Evolutionary conservation across 2,113 vertebrate genomes (phyloP), one percentile per base, ranked within the genome.

Genomic region (Phalacrocorax pelagicus): DNA sequence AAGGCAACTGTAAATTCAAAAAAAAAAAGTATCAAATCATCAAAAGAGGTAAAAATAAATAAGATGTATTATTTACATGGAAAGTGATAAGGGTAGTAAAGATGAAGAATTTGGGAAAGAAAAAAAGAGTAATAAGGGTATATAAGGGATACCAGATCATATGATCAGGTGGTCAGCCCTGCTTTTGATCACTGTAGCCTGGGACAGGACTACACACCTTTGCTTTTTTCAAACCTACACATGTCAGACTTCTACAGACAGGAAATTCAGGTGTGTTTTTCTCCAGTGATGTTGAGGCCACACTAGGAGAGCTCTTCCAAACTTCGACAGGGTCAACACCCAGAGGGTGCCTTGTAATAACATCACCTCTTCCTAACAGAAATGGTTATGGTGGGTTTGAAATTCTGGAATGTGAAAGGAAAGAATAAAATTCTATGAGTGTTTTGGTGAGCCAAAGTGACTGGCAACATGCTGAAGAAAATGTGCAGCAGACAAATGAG

Each of bases 401-500:
- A 95, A 81, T 69, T 55, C 34, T 34, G 12, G 8, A 85, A 62
- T 23, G 24, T 12, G n/a, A 75, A 94, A 88, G 2, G 10, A 26
- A 75, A 80, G 72, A 81, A 14, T 10, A 47, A 34, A 86, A 49
- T 46, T 2, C 6, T 54, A 6, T 57, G 34, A 49, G 44, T 26
- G 38, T 10, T 90, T 54, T 24, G 7, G 4, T 78, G n/a, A 86
- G 4, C 6, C 26, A 82, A 82, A 72, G 11, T 40, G 58, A 54
- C 21, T 34, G 47, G 5, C 30, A 72, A 38, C 26, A 20, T 3
- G 6, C 7, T 74, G 47, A 70, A 72, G 16, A 67, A 77, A 54
- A 44, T 24, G 12, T 34, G 27, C 47, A 88, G 11, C 34, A 54
- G 10, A 42, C 34, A 54, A 10, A 42, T 0, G 0, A 47, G 9